Evolutionary conservation across 2,113 vertebrate genomes (phyloP).

Genomic region (Centropristis striata): DNA sequence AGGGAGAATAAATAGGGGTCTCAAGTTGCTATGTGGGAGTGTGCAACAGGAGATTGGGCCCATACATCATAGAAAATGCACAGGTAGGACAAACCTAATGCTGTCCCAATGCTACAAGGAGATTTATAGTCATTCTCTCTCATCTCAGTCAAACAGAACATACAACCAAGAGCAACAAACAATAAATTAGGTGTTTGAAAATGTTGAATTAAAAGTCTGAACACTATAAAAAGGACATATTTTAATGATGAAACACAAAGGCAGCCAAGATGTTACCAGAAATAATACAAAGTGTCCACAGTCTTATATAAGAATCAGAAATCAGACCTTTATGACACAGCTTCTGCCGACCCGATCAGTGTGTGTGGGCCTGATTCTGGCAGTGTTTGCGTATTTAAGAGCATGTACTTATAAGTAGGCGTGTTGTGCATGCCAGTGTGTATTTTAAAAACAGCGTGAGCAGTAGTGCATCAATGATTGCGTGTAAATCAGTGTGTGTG

Average conservation of each 20-base stretch:
- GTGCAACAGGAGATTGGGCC: slow-evolving; percentile 48
- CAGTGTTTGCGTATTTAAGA: background rate
- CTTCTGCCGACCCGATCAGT: background rate
- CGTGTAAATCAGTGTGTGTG: slow-evolving; percentile 25
- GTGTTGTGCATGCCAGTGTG: slow-evolving; percentile 11
- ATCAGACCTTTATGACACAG: slow-evolving; percentile 13
- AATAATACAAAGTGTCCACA: background rate
- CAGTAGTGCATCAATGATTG: slow-evolving; percentile 15
- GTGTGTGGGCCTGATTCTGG: slow-evolving; percentile 23
- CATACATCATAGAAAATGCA: slow-evolving; percentile 64
- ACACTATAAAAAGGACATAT: background rate
- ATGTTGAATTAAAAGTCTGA: slow-evolving; percentile 5
- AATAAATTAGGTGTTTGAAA: background rate
- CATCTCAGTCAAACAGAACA: slow-evolving; percentile 1
- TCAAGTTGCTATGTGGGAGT: slow-evolving; percentile 58
- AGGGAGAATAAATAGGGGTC: slow-evolving; percentile 48
- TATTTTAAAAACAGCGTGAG: slow-evolving; percentile 14
- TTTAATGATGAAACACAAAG: slow-evolving; percentile 18
- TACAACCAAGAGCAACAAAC: slow-evolving; percentile 3
- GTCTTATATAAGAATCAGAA: slow-evolving; percentile 26
- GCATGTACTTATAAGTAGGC: slow-evolving; percentile 13
- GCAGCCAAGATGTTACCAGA: background rate
- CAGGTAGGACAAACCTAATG: slow-evolving; percentile 61
- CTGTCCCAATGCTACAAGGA: slow-evolving; percentile 20
- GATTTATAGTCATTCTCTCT: slow-evolving; percentile 48